phyloP scores from a whole-genome alignment of 2,113 vertebrate genomes.

The Halichoerus grypus region DNA sequence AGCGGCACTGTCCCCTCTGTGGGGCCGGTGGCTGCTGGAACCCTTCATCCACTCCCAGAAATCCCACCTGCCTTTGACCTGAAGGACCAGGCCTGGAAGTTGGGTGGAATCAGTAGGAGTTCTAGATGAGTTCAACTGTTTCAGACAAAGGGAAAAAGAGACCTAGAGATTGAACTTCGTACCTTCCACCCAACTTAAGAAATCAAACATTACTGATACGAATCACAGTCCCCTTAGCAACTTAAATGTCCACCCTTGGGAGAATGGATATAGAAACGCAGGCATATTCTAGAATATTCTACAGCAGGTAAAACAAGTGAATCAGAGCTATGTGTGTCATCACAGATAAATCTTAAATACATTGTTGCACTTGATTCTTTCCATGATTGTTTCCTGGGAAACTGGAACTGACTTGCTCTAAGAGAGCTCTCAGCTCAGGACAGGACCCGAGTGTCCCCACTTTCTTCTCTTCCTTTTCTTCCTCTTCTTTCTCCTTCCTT shows the following conservation, averaged over 20 bases:
- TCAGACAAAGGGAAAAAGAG: not conserved
- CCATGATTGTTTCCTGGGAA: not conserved
- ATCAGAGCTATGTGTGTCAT: not conserved
- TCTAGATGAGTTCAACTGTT: not conserved
- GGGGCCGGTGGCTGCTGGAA: not conserved
- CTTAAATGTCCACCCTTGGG: not conserved
- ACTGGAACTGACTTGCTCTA: not conserved
- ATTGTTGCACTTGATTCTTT: not conserved
- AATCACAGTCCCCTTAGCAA: not conserved
- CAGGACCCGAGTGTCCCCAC: not conserved
- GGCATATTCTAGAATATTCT: conserved; percentile 19
- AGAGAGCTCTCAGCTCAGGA: not conserved
- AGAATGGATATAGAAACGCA: not conserved
- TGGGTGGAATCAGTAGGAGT: not conserved
- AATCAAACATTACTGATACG: not conserved
- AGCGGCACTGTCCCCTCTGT: no score
- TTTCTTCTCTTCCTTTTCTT: not conserved
- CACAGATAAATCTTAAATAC: not conserved
- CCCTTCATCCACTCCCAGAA: not conserved
- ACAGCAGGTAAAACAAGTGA: not conserved
- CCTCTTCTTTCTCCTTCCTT: not conserved
- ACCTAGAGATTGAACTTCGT: not conserved
- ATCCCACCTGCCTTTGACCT: not conserved
- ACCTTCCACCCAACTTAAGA: not conserved
- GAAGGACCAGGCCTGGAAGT: not conserved